A percentile compares a stretch with the other conserved stretches of the same genome.
Evolutionary conservation across 2,797 vertebrate genomes (phyloP).

Genomic region (Tinamus major): DNA sequence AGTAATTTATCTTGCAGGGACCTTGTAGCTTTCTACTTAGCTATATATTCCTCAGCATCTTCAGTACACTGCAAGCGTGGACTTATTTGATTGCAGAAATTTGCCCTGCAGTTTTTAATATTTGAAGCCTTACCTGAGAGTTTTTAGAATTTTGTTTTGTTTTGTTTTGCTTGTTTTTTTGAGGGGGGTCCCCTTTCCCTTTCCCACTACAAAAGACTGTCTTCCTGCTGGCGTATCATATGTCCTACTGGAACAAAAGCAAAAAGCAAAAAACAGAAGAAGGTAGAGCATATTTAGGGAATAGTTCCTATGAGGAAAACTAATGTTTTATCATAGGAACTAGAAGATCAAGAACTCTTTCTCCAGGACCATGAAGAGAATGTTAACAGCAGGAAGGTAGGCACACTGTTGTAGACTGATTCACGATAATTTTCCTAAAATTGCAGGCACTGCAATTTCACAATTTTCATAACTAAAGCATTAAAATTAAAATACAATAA

Average conservation of each 20-base stretch:
- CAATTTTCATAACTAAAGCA: background rate
- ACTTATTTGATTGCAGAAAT: background rate
- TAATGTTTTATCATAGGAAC: background rate
- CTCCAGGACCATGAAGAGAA: background rate
- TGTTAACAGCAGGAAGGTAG: background rate
- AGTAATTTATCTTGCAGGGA: background rate
- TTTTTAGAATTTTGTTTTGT: too few species aligned
- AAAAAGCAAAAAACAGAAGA: background rate
- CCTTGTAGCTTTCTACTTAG: fast-evolving
- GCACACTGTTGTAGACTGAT: background rate
- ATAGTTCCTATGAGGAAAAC: background rate
- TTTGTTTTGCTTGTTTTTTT: background rate
- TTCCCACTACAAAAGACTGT: too few species aligned
- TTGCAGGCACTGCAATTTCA: fast-evolving
- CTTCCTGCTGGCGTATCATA: background rate
- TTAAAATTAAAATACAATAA: constrained; percentile 49
- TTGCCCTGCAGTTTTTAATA: background rate
- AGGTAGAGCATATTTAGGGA: background rate
- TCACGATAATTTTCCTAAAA: background rate
- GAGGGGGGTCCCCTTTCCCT: too few species aligned
- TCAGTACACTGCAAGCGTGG: fast-evolving
- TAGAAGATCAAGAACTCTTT: background rate
- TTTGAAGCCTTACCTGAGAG: background rate
- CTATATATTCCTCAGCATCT: background rate
- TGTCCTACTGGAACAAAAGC: background rate